These are phyloP conservation scores for Sinocyclocheilus grahami DNA, from an alignment of 2,113 vertebrate genomes.

Conservation along the genomic window DNA sequence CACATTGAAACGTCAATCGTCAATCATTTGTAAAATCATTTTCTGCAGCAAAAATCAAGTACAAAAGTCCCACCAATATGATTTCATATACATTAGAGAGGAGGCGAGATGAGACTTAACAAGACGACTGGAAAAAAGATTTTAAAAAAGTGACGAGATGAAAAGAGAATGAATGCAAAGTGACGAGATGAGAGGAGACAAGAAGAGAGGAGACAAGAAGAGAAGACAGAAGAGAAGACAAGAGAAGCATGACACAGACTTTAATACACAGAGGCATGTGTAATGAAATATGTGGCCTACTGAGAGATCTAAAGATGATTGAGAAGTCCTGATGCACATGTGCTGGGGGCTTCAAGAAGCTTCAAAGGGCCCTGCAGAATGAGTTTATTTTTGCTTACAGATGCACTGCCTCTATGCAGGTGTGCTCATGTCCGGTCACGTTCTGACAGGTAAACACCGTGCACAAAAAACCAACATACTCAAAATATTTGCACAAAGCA, in stretches of 20 bases:
- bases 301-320: slow-evolving; percentile 14
- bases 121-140: not conserved
- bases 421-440: slow-evolving; percentile 40
- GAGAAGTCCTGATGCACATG: slow-evolving; percentile 3
- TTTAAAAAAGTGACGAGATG: not conserved
- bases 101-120: not conserved
- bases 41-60: not conserved
- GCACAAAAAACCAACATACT: slow-evolving; percentile 15
- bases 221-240: no score
- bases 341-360: not conserved
- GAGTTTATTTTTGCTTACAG: slow-evolving; percentile 18
- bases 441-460: slow-evolving; percentile 44
- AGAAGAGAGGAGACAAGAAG: no score
- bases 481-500: slow-evolving; percentile 20
- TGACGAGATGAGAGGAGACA: not conserved
- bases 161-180: not conserved
- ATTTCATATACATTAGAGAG: not conserved
- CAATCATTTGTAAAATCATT: slow-evolving; percentile 8
- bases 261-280: not conserved
- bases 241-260: not conserved
- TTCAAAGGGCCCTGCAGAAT: slow-evolving; percentile 28
- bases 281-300: not conserved
- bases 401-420: slow-evolving; percentile 49
- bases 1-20: not conserved
- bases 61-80: not conserved